Conservation (phyloP, 2,797 vertebrate species). For the Acestrorhynchus altus region DNA sequence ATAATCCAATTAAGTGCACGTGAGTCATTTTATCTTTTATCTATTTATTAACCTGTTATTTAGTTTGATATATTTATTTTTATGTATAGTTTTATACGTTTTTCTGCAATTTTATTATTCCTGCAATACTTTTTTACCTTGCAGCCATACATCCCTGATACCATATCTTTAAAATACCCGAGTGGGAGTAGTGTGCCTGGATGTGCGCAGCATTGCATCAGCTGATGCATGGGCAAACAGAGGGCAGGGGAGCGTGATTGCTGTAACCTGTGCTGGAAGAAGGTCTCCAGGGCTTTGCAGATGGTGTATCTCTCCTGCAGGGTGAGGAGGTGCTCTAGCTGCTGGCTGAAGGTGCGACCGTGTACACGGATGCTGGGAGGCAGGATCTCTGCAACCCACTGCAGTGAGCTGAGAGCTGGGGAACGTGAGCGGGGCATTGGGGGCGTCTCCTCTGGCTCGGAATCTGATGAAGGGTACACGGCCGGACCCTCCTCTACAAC, state of each 20-base stretch:
- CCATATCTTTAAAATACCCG: background rate
- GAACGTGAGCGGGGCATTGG: slow-evolving; percentile 73
- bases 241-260: background rate
- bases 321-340: slow-evolving; percentile 95
- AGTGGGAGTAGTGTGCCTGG: background rate
- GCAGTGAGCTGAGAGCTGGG: slow-evolving; percentile 92
- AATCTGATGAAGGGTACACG: slow-evolving; percentile 83
- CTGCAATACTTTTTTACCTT: too few species aligned
- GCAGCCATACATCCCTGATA: background rate
- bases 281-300: slow-evolving; percentile 94
- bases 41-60: too few species aligned
- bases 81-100: too few species aligned
- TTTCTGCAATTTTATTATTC: too few species aligned
- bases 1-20: too few species aligned
- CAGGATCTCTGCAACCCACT: slow-evolving; percentile 97
- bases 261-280: slow-evolving; percentile 95
- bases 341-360: slow-evolving; percentile 94
- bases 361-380: slow-evolving; percentile 96
- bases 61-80: too few species aligned
- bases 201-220: slow-evolving; percentile 12
- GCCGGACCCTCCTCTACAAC: slow-evolving; percentile 92
- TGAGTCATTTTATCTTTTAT: too few species aligned
- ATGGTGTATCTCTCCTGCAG: slow-evolving; percentile 90
- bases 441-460: slow-evolving; percentile 83
- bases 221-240: background rate